Evolutionary conservation across 2,888 invertebrate genomes (phyloP).

Genomic region (Drosophila koepferae): DNA sequence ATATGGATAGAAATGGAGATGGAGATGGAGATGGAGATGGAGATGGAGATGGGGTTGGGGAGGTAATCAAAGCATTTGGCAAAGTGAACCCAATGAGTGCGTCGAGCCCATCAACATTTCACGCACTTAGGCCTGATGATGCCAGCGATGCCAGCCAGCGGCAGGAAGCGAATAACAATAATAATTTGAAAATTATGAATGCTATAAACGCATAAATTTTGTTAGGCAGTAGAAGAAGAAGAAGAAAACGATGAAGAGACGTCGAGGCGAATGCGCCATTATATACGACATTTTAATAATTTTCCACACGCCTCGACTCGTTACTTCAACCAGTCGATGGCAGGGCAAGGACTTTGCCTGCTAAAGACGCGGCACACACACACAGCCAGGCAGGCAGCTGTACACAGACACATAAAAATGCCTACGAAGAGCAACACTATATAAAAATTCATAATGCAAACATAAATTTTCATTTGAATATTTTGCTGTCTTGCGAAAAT

Average conservation of each 20-base stretch:
- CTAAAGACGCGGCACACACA: conserved; percentile 35
- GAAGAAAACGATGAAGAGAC: conserved; percentile 28
- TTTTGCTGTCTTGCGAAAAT: conserved; percentile 80
- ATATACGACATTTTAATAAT: conserved; percentile 81
- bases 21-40: background rate
- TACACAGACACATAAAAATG: conserved; percentile 74
- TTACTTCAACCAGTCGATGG: conserved; percentile 26
- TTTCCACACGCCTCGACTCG: conserved; percentile 72
- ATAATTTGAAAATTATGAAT: conserved; percentile 79
- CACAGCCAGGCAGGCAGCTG: conserved; percentile 34
- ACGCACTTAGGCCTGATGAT: conserved; percentile 74
- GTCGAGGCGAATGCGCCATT: conserved; percentile 60
- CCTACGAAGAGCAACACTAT: conserved; percentile 78
- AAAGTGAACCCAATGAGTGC: conserved; percentile 33
- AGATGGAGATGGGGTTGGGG: too few species aligned
- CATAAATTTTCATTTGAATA: conserved; percentile 84
- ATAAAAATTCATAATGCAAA: conserved; percentile 83
- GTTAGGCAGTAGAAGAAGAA: conserved; percentile 24
- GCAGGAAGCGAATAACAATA: conserved; percentile 73
- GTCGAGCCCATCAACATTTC: conserved; percentile 41
- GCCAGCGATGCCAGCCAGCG: conserved; percentile 23
- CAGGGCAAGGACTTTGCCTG: background rate
- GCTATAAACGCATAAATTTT: conserved; percentile 79
- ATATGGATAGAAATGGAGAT: background rate
- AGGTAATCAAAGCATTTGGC: conserved; percentile 51